phyloP scores from a whole-genome alignment of 2,888 invertebrate species.

The Hirtodrosophila confusa region DNA sequence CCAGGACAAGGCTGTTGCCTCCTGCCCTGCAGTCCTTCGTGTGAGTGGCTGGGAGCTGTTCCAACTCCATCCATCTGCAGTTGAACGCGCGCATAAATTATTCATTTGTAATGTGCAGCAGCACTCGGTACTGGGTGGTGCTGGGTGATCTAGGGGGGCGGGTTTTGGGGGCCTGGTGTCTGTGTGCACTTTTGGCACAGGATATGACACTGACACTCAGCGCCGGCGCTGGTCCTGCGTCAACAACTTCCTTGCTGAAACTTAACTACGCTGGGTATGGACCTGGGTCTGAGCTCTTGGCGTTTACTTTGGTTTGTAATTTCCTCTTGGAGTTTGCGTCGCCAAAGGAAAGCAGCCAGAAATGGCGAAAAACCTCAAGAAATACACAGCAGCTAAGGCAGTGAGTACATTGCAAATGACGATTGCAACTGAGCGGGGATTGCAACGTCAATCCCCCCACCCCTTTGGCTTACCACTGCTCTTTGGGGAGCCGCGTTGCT shows the following conservation, averaged over 20 bases:
- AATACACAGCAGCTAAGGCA: constrained; percentile 40
- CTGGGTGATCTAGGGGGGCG: neutral
- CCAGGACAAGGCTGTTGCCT: constrained; percentile 53
- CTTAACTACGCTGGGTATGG: constrained; percentile 12
- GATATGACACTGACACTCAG: constrained; percentile 79
- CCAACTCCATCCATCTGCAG: constrained; percentile 72
- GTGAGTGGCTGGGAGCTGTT: constrained; percentile 50
- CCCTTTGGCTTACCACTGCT: constrained; percentile 55
- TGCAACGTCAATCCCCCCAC: constrained; percentile 1
- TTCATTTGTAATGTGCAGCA: constrained; percentile 79
- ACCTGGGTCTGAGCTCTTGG: constrained; percentile 55
- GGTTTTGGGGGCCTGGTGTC: constrained; percentile 17
- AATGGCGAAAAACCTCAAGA: constrained; percentile 56
- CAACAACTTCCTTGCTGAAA: constrained; percentile 71
- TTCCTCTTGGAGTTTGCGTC: constrained; percentile 73
- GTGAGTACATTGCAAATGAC: constrained; percentile 60
- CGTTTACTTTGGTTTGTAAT: constrained; percentile 80
- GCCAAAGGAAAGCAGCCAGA: constrained; percentile 63
- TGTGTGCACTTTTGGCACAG: constrained; percentile 78
- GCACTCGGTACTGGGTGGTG: constrained; percentile 27
- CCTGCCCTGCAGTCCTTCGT: constrained; percentile 20
- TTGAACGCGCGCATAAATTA: constrained; percentile 75
- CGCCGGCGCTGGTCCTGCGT: constrained; percentile 68
- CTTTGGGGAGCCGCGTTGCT: constrained; percentile 57
- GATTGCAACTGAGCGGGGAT: constrained; percentile 60